phyloP scores from a whole-genome alignment of 2,797 vertebrate genomes.

The Crenuchus spilurus region DNA sequence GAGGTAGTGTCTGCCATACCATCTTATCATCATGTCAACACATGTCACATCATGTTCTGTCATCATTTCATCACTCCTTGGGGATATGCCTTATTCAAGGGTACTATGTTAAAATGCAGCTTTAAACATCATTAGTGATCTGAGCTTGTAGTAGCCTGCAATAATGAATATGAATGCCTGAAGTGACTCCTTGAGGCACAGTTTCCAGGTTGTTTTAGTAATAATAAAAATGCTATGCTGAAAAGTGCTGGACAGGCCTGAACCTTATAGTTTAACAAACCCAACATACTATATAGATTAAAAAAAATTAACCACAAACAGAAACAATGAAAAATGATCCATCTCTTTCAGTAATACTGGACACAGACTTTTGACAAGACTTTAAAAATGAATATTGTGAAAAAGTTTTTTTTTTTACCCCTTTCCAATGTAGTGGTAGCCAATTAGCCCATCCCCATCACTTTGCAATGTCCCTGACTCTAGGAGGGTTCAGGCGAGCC shows the following conservation, averaged over 20 bases:
- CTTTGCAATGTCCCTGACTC: too few relatives aligned
- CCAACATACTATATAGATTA: too few relatives aligned
- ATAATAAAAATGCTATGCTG: background rate
- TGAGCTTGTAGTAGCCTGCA: background rate
- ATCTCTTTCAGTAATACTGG: too few relatives aligned
- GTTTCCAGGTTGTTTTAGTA: background rate
- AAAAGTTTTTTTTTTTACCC: too few relatives aligned
- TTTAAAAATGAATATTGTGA: too few relatives aligned
- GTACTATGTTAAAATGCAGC: background rate
- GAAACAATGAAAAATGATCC: too few relatives aligned
- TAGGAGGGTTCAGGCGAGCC: too few relatives aligned
- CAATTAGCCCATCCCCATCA: too few relatives aligned
- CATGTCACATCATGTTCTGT: conserved; percentile 6
- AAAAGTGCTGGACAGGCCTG: background rate
- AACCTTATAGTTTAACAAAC: background rate
- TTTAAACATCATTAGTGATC: background rate
- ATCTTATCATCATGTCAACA: background rate
- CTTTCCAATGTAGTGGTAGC: too few relatives aligned
- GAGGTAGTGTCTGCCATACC: background rate
- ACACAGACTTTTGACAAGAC: too few relatives aligned
- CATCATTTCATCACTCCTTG: background rate
- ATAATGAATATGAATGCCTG: background rate
- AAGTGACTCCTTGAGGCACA: background rate
- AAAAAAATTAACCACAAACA: too few relatives aligned
- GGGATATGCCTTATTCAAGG: background rate